Evolutionary conservation across 2,797 vertebrate species (phyloP).

Genomic region (Galago senegalensis): DNA sequence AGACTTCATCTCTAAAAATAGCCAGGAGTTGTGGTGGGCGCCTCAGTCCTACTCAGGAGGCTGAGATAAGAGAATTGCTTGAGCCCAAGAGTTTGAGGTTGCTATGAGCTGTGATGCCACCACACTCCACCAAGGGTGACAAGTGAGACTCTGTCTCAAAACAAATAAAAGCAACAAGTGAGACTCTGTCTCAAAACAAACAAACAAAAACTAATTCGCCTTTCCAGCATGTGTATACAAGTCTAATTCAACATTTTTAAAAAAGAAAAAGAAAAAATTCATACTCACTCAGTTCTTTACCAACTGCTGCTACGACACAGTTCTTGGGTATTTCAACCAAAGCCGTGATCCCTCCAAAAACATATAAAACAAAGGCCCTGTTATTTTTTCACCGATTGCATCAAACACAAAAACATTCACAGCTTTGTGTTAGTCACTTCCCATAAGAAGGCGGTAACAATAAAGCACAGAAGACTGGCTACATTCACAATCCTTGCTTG

Average conservation of each 20-base stretch:
- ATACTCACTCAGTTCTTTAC: constrained; percentile 95
- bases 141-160: no score
- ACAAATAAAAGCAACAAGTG: no score
- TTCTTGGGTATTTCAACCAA: constrained; percentile 95
- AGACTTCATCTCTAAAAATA: no score
- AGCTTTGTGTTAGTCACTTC: constrained; percentile 22
- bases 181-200: no score
- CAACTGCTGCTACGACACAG: constrained; percentile 94
- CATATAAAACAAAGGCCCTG: constrained; percentile 47
- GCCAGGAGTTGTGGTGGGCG: no score
- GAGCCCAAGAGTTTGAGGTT: no score
- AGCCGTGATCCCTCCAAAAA: constrained; percentile 92
- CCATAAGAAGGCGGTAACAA: not conserved
- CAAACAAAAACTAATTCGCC: not conserved
- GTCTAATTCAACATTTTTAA: not conserved
- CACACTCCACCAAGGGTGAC: no score
- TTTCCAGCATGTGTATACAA: not conserved
- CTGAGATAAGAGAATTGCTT: no score
- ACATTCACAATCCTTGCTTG: not conserved
- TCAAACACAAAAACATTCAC: constrained; percentile 53
- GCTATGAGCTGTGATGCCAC: no score
- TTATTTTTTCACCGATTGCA: constrained; percentile 63
- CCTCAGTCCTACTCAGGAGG: no score
- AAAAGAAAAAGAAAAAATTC: not conserved
- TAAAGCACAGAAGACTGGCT: not conserved